Conservation (phyloP, 2,888 invertebrate genomes). For the Troglohyphantes excavatus region DNA sequence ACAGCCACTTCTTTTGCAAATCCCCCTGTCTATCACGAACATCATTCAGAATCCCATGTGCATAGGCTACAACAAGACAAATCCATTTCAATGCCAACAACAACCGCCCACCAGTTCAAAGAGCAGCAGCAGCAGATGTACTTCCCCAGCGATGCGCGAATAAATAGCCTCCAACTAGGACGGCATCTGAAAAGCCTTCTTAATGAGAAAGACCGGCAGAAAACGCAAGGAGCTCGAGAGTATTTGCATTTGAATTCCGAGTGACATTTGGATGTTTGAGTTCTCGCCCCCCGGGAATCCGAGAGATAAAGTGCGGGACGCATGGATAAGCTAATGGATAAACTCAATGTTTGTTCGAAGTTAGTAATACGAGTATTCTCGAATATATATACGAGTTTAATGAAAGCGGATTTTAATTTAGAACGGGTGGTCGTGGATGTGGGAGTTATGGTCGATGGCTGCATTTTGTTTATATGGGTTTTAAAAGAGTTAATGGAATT, state of each 20-base stretch:
- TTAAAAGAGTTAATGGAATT: no score
- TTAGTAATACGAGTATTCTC: neutral
- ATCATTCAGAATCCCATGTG: neutral
- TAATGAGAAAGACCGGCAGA: no score
- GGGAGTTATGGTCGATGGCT: no score
- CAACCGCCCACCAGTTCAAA: no score
- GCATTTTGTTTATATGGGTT: no score
- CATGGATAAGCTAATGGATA: neutral
- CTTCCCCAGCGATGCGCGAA: neutral
- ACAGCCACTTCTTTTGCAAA: no score
- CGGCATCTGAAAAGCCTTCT: no score
- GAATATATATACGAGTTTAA: neutral
- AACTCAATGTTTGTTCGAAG: neutral
- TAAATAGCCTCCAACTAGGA: neutral
- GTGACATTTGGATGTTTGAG: constrained; percentile 1
- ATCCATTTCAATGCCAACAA: neutral
- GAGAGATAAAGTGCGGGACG: neutral
- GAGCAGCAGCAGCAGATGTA: no score
- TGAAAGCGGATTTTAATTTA: neutral
- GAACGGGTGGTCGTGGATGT: no score
- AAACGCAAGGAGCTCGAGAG: no score
- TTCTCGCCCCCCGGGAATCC: neutral
- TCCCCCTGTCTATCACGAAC: no score
- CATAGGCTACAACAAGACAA: neutral
- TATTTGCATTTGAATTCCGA: constrained; percentile 52